Conservation (phyloP, 2,113 vertebrate species). For the Pseudopodoces humilis region DNA sequence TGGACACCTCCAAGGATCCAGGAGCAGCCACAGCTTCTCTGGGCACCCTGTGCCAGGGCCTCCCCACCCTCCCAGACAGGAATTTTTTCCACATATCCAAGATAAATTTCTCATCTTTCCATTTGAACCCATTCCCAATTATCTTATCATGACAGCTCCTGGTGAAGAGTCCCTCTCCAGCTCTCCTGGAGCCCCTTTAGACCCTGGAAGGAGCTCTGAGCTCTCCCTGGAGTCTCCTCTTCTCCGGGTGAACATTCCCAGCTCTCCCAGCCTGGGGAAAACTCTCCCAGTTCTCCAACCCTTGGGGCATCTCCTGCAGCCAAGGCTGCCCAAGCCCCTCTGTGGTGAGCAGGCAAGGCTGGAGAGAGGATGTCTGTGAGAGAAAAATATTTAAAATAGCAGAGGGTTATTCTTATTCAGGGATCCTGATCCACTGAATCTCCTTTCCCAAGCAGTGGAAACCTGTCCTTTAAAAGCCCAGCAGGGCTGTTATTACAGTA, state of each 20-base stretch:
- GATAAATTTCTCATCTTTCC: neutral
- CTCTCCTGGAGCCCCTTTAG: neutral
- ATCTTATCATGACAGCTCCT: neutral
- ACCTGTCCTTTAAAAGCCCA: neutral
- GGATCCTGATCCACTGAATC: neutral
- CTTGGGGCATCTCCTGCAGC: neutral
- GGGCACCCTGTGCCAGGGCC: neutral
- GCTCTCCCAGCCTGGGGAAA: neutral
- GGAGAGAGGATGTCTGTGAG: neutral
- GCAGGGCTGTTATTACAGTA: neutral
- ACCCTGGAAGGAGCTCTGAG: neutral
- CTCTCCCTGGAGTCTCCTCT: rapidly evolving
- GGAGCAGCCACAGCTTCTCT: neutral
- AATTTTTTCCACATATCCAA: neutral
- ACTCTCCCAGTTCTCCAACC: neutral
- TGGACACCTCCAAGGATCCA: neutral
- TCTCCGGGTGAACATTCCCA: neutral
- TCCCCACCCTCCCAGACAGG: rapidly evolving
- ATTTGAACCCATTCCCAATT: neutral
- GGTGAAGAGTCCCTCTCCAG: neutral
- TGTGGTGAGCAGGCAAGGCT: rapidly evolving
- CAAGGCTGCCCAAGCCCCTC: neutral
- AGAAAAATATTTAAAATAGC: neutral
- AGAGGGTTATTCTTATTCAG: neutral
- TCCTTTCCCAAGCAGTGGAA: neutral